Evolutionary conservation across 2,888 invertebrate genomes (phyloP).

Genomic region (Aquatica leii): DNA sequence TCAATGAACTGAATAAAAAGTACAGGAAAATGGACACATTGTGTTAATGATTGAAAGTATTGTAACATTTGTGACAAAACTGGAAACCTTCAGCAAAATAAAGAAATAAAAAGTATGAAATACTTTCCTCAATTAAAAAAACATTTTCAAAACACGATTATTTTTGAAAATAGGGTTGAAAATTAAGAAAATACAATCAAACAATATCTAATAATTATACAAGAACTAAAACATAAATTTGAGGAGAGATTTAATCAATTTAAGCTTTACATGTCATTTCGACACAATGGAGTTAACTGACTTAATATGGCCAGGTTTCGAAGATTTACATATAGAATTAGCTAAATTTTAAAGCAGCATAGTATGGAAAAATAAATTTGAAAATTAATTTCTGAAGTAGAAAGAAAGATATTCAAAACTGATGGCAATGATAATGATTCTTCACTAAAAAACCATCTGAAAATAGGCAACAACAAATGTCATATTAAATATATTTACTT

Average conservation of each 20-base stretch:
- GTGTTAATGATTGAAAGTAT: constrained; percentile 26
- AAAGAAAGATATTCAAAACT: no score
- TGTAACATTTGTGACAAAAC: constrained; percentile 26
- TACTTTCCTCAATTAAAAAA: constrained; percentile 25
- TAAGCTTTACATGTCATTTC: constrained; percentile 24
- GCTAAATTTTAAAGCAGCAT: constrained; percentile 11
- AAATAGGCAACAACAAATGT: no score
- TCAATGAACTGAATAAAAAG: constrained; percentile 14
- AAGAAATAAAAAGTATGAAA: constrained; percentile 26
- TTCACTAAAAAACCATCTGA: no score
- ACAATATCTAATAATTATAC: constrained; percentile 21
- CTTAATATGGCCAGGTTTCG: constrained; percentile 30
- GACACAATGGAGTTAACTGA: constrained; percentile 33
- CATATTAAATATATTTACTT: no score
- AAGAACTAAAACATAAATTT: constrained; percentile 24
- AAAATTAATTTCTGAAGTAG: no score
- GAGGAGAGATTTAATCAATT: constrained; percentile 26
- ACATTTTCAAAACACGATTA: constrained; percentile 28
- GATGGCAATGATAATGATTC: no score
- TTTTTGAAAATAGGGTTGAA: constrained; percentile 16
- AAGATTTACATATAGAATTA: constrained; percentile 23
- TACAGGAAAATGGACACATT: constrained; percentile 17
- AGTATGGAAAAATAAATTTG: constrained; percentile 46
- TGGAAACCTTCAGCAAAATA: constrained; percentile 25
- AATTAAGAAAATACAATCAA: constrained; percentile 27